Conservation (phyloP, 1,140 invertebrate genomes). For the Caenorhabditis tropicalis region DNA sequence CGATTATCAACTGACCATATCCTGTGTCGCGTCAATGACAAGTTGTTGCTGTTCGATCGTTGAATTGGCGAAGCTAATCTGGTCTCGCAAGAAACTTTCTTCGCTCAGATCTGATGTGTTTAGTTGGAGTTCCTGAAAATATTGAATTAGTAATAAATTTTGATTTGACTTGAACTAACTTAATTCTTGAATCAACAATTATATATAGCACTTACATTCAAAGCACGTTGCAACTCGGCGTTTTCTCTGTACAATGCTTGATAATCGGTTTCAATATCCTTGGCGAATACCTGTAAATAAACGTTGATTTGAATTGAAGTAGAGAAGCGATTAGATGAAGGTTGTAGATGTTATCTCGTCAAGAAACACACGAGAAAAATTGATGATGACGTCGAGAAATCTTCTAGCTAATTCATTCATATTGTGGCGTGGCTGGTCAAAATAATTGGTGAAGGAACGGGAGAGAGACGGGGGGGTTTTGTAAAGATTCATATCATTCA, state of each 20-base stretch:
- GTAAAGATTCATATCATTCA: slow-evolving; percentile 29
- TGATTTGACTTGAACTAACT: too few relatives aligned
- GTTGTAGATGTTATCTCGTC: slow-evolving; percentile 25
- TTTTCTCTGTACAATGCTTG: slow-evolving; percentile 54
- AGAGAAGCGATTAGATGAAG: not conserved
- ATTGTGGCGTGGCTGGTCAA: too few relatives aligned
- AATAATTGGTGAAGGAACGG: not conserved
- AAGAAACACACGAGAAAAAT: not conserved
- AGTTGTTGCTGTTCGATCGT: slow-evolving; percentile 54
- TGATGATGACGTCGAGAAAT: slow-evolving; percentile 29
- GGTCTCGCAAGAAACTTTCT: slow-evolving; percentile 48
- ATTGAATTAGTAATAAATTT: too few relatives aligned
- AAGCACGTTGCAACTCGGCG: slow-evolving; percentile 48
- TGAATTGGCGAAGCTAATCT: slow-evolving; percentile 48
- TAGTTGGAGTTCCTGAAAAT: slow-evolving; percentile 43
- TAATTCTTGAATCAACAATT: too few relatives aligned
- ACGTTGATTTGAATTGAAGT: slow-evolving; percentile 20
- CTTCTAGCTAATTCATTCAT: not conserved
- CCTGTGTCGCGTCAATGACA: slow-evolving; percentile 48
- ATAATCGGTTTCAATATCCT: slow-evolving; percentile 50
- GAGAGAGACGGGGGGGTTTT: not conserved
- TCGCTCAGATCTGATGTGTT: slow-evolving; percentile 29
- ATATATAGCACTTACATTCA: slow-evolving; percentile 38
- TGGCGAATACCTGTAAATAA: slow-evolving; percentile 50
- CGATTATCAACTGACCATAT: slow-evolving; percentile 48